Percentiles rank a stretch among this genome's conserved stretches.
Conservation (phyloP, 2,113 vertebrate genomes). For the human (Homo sapiens) region DNA sequence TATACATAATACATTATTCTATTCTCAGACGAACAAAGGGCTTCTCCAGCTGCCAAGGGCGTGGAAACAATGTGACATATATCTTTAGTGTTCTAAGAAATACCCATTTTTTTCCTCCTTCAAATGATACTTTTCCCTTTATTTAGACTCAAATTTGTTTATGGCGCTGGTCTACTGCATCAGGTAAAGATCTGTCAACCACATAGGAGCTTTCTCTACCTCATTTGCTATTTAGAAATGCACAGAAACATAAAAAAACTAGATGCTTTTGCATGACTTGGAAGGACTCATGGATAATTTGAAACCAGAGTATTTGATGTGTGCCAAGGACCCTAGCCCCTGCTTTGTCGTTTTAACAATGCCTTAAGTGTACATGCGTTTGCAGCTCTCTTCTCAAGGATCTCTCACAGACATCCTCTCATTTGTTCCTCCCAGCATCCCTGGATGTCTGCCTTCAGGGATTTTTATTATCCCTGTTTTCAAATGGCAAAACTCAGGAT, state of each 20-base stretch:
- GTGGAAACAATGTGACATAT: background rate
- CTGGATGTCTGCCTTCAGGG: rapidly evolving
- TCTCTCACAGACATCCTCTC: background rate
- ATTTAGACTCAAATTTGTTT: background rate
- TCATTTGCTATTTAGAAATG: background rate
- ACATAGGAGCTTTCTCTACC: background rate
- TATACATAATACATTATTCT: slow-evolving; percentile 7
- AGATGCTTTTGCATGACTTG: background rate
- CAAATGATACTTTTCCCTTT: background rate
- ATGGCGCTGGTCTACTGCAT: background rate
- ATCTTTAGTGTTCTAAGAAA: background rate
- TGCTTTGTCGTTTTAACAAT: background rate
- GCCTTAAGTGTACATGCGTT: background rate
- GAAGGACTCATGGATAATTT: background rate
- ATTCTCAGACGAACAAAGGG: background rate
- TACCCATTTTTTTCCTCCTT: background rate
- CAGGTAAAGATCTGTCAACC: background rate
- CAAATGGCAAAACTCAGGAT: background rate
- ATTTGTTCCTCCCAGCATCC: background rate
- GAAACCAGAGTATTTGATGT: background rate
- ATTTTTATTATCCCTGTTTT: background rate
- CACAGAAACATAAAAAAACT: background rate
- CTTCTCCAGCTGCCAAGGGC: background rate
- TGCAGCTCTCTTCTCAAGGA: background rate
- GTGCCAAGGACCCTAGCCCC: background rate